A percentile compares a stretch with the other conserved stretches of the same genome.
phyloP scores from a whole-genome alignment of 2,113 vertebrate genomes.

The Microcebus tavaratra region DNA sequence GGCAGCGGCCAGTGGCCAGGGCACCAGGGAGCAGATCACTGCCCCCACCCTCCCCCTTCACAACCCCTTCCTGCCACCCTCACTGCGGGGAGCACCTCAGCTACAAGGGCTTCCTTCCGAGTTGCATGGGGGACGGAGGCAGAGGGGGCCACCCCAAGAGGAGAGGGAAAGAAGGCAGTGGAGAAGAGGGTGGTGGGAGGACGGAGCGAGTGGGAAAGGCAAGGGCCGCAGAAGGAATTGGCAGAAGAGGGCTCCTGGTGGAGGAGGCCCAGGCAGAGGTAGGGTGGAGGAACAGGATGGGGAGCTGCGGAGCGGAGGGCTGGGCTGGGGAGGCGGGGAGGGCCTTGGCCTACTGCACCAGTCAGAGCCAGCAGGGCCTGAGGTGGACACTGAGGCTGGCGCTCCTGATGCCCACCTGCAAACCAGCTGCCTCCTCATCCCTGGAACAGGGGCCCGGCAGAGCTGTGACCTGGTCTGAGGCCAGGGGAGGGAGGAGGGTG shows the following conservation, averaged over 20 bases:
- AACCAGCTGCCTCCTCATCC: background rate
- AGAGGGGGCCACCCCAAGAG: background rate
- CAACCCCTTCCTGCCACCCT: background rate
- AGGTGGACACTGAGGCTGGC: background rate
- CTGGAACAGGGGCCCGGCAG: background rate
- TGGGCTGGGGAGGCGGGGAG: background rate
- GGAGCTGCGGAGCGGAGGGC: background rate
- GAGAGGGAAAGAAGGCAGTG: background rate
- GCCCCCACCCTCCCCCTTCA: background rate
- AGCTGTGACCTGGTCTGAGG: constrained; percentile 56
- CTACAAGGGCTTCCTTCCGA: background rate
- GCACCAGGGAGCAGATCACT: constrained; percentile 48
- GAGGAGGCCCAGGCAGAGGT: background rate
- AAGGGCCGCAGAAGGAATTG: background rate
- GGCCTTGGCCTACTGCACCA: background rate
- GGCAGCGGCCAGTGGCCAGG: background rate
- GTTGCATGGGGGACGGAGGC: background rate
- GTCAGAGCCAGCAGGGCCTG: background rate
- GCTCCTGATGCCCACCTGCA: background rate
- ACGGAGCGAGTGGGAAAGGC: too few species aligned
- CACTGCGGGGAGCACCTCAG: background rate
- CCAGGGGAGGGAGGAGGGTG: constrained; percentile 28
- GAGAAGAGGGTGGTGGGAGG: background rate
- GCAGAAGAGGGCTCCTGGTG: background rate
- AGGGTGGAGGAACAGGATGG: background rate